A percentile compares a stretch with the other conserved stretches of the same genome.
Conservation (phyloP, 2,113 vertebrate species). For the Xerus inauris region DNA sequence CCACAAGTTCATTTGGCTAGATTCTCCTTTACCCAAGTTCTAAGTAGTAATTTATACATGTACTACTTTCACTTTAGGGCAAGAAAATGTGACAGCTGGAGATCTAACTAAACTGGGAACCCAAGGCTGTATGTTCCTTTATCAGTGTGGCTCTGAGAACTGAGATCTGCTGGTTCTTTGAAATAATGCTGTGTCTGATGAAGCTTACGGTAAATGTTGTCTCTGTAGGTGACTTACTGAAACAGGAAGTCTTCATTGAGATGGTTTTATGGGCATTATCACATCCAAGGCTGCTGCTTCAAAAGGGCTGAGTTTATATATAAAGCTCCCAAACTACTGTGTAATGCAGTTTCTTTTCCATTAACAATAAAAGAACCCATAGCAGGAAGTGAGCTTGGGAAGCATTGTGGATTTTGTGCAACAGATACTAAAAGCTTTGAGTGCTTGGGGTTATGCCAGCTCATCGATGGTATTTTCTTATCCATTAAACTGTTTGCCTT, state of each 20-base stretch:
- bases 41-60: constrained; percentile 43
- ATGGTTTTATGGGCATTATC: constrained; percentile 49
- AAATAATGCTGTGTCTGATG: constrained; percentile 54
- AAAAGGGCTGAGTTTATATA: constrained; percentile 54
- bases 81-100: constrained; percentile 33
- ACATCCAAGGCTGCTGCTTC: constrained; percentile 36
- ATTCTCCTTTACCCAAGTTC: background rate
- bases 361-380: constrained; percentile 47
- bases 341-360: constrained; percentile 55
- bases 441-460: constrained; percentile 46
- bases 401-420: constrained; percentile 59
- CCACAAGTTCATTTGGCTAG: background rate
- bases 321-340: constrained; percentile 38
- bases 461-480: constrained; percentile 23
- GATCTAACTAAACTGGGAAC: constrained; percentile 39
- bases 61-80: constrained; percentile 46
- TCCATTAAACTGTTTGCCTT: constrained; percentile 48
- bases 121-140: constrained; percentile 11
- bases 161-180: constrained; percentile 56
- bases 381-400: constrained; percentile 51
- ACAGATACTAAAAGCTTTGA: constrained; percentile 62
- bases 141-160: constrained; percentile 53
- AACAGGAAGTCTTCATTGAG: constrained; percentile 58
- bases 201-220: constrained; percentile 57
- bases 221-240: constrained; percentile 58